phyloP scores from a whole-genome alignment of 1,140 invertebrate species.

The Pseudomyrmex dendroicus region DNA sequence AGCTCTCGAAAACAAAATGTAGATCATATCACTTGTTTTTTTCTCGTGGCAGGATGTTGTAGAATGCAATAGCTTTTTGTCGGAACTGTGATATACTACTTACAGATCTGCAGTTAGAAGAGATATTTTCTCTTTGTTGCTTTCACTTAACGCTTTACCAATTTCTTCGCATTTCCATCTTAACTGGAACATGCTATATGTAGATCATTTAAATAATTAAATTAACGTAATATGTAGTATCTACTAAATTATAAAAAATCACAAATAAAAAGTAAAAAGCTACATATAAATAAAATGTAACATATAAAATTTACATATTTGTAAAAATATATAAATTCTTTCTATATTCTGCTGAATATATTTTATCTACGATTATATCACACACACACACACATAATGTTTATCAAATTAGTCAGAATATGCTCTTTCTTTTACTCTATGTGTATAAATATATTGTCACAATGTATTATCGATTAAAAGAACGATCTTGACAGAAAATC shows the following conservation, averaged over 20 bases:
- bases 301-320: background rate
- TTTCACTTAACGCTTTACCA: constrained; percentile 14
- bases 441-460: too few relatives aligned
- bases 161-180: constrained; percentile 15
- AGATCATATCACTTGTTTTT: too few relatives aligned
- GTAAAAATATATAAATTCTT: too few relatives aligned
- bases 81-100: background rate
- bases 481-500: too few relatives aligned
- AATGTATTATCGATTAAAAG: too few relatives aligned
- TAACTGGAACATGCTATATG: background rate
- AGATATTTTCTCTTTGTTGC: constrained; percentile 5
- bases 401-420: too few relatives aligned
- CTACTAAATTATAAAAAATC: background rate
- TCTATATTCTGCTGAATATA: background rate
- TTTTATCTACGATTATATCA: background rate
- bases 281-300: background rate
- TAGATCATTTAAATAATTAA: background rate
- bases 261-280: background rate
- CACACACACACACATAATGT: background rate
- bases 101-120: background rate
- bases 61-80: background rate
- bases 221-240: background rate
- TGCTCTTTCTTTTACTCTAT: too few relatives aligned
- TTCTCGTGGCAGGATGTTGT: constrained; percentile 13
- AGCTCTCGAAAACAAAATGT: too few relatives aligned